Evolutionary conservation across 2,888 invertebrate species (phyloP).

Genomic region (Drosophila cognata): DNA sequence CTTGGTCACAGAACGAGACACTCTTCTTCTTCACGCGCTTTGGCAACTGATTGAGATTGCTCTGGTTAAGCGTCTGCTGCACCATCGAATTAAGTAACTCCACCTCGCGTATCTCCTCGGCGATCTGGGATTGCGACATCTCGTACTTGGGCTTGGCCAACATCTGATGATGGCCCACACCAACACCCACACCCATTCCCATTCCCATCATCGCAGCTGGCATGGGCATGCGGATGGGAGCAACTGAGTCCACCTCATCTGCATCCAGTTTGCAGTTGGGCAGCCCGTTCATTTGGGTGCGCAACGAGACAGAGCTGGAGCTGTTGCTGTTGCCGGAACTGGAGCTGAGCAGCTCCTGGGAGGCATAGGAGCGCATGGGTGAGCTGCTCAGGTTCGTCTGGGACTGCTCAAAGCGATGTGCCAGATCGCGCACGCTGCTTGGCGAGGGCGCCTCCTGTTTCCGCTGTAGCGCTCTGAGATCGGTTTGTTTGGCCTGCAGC

Average conservation of each 20-base stretch:
- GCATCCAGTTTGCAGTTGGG: constrained; percentile 68
- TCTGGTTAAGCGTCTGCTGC: constrained; percentile 86
- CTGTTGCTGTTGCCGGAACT: constrained; percentile 5
- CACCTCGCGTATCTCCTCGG: constrained; percentile 87
- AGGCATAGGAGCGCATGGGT: constrained; percentile 80
- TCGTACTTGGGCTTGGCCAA: constrained; percentile 83
- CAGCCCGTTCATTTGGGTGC: constrained; percentile 86
- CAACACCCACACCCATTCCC: neutral
- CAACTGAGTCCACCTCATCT: constrained; percentile 82
- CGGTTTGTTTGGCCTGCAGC: constrained; percentile 91
- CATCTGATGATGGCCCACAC: constrained; percentile 22
- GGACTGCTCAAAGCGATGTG: constrained; percentile 91
- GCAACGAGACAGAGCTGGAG: constrained; percentile 60
- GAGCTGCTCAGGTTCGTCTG: neutral
- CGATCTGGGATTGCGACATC: constrained; percentile 86
- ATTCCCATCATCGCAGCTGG: neutral
- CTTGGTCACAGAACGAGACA: constrained; percentile 97
- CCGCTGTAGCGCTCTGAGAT: constrained; percentile 85
- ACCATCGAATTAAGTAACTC: constrained; percentile 87
- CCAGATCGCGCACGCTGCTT: constrained; percentile 89
- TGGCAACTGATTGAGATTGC: constrained; percentile 84
- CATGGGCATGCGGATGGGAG: constrained; percentile 38
- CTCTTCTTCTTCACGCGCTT: constrained; percentile 94
- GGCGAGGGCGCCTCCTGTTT: constrained; percentile 68
- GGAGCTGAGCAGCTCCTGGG: constrained; percentile 81